Percentiles rank a stretch among this genome's conserved stretches.
phyloP scores from a whole-genome alignment of 2,113 vertebrate genomes.

The Mystacornis crossleyi region DNA sequence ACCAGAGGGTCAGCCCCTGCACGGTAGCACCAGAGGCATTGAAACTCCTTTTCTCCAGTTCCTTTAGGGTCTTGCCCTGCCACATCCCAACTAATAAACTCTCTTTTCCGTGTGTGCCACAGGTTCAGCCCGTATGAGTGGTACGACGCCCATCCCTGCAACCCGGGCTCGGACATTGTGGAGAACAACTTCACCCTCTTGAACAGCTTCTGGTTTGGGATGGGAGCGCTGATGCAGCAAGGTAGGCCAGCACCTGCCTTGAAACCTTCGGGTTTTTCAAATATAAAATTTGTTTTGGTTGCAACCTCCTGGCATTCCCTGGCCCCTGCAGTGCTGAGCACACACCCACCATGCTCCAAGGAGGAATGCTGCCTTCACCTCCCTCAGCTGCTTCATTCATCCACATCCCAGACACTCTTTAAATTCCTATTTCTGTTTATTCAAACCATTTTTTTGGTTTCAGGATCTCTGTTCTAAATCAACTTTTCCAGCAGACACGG shows the following conservation, averaged over 20 bases:
- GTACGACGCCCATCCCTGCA: conserved; percentile 97
- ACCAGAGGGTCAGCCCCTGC: neutral
- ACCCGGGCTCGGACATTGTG: conserved; percentile 92
- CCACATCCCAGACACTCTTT: neutral
- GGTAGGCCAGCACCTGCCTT: conserved; percentile 50
- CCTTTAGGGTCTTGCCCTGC: too few species aligned
- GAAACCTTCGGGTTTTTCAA: fast-evolving
- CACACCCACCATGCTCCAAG: fast-evolving
- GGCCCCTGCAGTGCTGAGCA: neutral
- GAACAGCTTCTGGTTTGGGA: conserved; percentile 99
- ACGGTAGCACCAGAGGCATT: neutral
- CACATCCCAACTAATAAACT: fast-evolving
- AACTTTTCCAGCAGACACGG: neutral
- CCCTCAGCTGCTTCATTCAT: neutral
- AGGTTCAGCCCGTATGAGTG: conserved; percentile 99
- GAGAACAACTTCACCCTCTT: conserved; percentile 98
- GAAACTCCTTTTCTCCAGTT: neutral
- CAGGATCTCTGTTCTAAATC: neutral
- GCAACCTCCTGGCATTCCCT: too few species aligned
- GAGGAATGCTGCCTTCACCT: fast-evolving
- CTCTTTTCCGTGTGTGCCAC: neutral
- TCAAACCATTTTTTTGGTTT: neutral
- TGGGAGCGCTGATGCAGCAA: conserved; percentile 98
- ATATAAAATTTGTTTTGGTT: too few species aligned
- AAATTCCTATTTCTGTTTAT: neutral